Percentiles rank a stretch among this genome's conserved stretches.
Conservation (phyloP, 2,888 invertebrate genomes). For the Pollenia griseotomentosa region DNA sequence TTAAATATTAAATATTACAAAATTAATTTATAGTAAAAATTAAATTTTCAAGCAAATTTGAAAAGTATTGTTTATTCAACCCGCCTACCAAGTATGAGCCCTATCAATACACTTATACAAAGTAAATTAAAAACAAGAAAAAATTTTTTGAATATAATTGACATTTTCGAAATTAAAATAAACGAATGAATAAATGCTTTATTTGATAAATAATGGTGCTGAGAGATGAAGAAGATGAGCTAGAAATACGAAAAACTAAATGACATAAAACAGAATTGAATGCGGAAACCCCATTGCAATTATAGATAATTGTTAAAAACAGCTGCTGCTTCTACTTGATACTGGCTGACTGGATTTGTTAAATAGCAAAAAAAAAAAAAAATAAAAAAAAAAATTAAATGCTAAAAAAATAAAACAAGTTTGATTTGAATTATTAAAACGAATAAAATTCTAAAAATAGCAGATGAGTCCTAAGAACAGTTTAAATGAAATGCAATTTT, state of each 20-base stretch:
- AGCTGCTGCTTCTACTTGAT: conserved; percentile 56
- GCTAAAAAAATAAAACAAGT: conserved; percentile 42
- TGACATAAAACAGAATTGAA: conserved; percentile 31
- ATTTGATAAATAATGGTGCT: conserved; percentile 1
- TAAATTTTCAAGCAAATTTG: conserved; percentile 12
- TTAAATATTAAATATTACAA: neutral
- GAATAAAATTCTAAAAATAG: conserved; percentile 61
- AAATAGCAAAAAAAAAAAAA: conserved; percentile 25
- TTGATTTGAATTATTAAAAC: conserved; percentile 67
- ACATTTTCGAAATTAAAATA: conserved; percentile 39
- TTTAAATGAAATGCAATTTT: conserved; percentile 64
- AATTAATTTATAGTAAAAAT: conserved; percentile 3
- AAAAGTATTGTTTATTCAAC: neutral
- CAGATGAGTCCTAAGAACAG: conserved; percentile 61
- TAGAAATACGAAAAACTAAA: neutral
- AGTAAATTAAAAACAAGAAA: too few relatives aligned
- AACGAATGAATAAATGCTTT: conserved; percentile 23
- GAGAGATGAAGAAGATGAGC: neutral
- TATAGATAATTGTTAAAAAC: conserved; percentile 72
- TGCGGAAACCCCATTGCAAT: conserved; percentile 64
- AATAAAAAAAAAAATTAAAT: conserved; percentile 8
- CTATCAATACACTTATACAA: too few relatives aligned
- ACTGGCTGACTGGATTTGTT: neutral
- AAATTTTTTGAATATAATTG: neutral
- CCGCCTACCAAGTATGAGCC: too few relatives aligned